These are phyloP conservation scores for Motacilla tschutschensis DNA, from an alignment of 2,113 vertebrate genomes.

Conservation along the genomic window DNA sequence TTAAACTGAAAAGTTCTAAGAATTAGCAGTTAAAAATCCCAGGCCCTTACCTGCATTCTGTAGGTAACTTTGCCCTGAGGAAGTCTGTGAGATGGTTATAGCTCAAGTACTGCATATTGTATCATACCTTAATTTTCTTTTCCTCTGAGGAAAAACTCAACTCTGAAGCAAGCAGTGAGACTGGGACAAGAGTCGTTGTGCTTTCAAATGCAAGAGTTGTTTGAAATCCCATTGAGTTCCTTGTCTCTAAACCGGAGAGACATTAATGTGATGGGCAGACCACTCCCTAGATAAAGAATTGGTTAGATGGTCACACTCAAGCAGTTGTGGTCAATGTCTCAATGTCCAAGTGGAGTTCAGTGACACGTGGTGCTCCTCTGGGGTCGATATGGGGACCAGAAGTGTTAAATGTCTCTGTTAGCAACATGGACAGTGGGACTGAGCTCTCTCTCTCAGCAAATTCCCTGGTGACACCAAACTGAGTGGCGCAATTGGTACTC, in stretches of 20 bases:
- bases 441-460: not conserved
- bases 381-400: fast-evolving
- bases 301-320: no score
- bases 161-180: not conserved
- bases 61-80: not conserved
- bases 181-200: not conserved
- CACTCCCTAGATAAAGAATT: not conserved
- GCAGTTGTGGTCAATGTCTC: not conserved
- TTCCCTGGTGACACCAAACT: not conserved
- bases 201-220: not conserved
- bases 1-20: not conserved
- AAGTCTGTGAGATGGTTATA: not conserved
- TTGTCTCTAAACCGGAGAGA: not conserved
- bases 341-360: not conserved
- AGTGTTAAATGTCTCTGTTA: not conserved
- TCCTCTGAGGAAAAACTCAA: not conserved
- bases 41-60: not conserved
- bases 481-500: not conserved
- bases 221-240: not conserved
- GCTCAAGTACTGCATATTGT: not conserved
- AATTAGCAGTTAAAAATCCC: not conserved
- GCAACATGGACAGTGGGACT: no score
- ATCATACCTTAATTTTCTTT: not conserved
- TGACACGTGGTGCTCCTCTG: not conserved
- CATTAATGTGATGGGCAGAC: not conserved